Conservation (phyloP, 2,888 invertebrate species). For the Phlogophora meticulosa region DNA sequence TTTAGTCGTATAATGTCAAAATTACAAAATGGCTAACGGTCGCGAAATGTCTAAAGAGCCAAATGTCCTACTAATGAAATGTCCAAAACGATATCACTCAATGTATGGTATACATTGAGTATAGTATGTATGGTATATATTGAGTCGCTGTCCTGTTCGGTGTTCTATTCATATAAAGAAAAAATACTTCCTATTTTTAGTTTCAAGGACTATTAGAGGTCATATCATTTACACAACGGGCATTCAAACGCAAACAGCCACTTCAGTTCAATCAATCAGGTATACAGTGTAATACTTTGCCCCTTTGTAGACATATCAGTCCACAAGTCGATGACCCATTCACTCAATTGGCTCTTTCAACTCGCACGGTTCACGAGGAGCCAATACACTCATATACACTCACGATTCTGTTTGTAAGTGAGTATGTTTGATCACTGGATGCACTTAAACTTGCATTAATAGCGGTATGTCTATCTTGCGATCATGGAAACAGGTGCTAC, state of each 20-base stretch:
- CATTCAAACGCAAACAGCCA: neutral
- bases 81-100: too few relatives aligned
- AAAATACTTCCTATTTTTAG: too few relatives aligned
- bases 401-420: constrained; percentile 30
- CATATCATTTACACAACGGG: neutral
- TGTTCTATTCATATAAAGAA: too few relatives aligned
- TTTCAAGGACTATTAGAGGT: too few relatives aligned
- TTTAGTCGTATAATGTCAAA: too few relatives aligned
- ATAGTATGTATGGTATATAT: too few relatives aligned
- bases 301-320: constrained; percentile 22
- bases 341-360: constrained; percentile 54
- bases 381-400: constrained; percentile 32
- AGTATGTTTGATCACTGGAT: constrained; percentile 31
- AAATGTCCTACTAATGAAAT: too few relatives aligned
- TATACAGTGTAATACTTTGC: constrained; percentile 4
- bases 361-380: constrained; percentile 25
- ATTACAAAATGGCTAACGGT: too few relatives aligned
- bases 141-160: too few relatives aligned
- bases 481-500: constrained; percentile 33
- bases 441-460: constrained; percentile 36
- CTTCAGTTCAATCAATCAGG: constrained; percentile 5
- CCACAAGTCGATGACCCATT: constrained; percentile 57
- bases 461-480: neutral
- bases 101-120: too few relatives aligned
- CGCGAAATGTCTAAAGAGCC: too few relatives aligned